Conservation (phyloP, 2,888 invertebrate genomes). For the Actias luna region DNA sequence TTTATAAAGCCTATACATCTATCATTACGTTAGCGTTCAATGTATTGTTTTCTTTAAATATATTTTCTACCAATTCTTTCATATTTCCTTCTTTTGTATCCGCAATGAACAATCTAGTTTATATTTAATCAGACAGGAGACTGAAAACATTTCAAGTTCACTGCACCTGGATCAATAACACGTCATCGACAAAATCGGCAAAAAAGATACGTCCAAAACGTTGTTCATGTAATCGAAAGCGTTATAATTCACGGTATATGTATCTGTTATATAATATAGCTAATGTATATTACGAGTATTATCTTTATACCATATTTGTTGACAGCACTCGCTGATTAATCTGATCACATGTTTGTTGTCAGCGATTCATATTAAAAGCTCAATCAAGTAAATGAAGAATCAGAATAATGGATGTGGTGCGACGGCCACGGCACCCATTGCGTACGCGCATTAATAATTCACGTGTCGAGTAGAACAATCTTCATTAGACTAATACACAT, state of each 20-base stretch:
- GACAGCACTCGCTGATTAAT: conserved; percentile 74
- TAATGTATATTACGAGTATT: neutral
- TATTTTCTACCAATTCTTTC: neutral
- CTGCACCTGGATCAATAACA: conserved; percentile 22
- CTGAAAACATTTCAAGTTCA: conserved; percentile 13
- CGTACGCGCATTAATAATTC: conserved; percentile 81
- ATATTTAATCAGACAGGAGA: conserved; percentile 11
- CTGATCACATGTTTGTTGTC: conserved; percentile 66
- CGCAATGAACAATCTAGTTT: neutral
- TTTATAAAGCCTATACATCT: neutral
- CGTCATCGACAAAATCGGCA: conserved; percentile 18
- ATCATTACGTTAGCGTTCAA: neutral
- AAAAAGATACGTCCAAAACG: neutral
- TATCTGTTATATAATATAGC: neutral
- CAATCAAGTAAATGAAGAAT: conserved; percentile 82
- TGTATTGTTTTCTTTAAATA: neutral
- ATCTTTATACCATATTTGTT: conserved; percentile 51
- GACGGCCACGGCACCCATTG: conserved; percentile 56
- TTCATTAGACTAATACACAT: conserved; percentile 77
- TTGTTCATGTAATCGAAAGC: conserved; percentile 13
- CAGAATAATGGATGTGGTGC: conserved; percentile 73
- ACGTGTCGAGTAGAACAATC: conserved; percentile 74
- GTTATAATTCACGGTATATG: neutral
- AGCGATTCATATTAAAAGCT: conserved; percentile 80
- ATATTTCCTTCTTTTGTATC: conserved; percentile 12